A percentile compares a stretch with the other conserved stretches of the same genome.
phyloP scores from a whole-genome alignment of 2,888 invertebrate species.

The Mantis religiosa region DNA sequence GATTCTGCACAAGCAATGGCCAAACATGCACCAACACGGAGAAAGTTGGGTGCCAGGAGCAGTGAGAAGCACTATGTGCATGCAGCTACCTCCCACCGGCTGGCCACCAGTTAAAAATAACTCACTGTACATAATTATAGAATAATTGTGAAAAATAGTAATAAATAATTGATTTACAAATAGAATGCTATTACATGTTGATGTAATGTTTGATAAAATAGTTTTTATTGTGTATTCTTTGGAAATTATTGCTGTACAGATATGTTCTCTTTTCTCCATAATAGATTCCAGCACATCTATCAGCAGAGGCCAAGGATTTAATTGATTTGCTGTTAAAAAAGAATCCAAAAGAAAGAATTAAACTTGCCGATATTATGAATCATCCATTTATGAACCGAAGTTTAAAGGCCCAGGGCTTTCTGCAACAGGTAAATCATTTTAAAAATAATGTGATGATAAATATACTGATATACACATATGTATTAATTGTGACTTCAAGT shows the following conservation, averaged over 20 bases:
- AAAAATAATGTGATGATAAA: background rate
- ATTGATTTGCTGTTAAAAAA: conserved; percentile 78
- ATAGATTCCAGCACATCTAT: conserved; percentile 70
- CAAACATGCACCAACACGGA: too few species aligned
- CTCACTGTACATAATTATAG: too few species aligned
- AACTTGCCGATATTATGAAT: conserved; percentile 65
- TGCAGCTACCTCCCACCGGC: too few species aligned
- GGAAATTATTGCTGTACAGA: background rate
- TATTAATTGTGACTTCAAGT: too few species aligned
- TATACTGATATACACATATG: background rate
- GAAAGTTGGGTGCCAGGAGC: too few species aligned
- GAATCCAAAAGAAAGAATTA: conserved; percentile 81
- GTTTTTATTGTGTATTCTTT: background rate
- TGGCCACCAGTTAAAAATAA: too few species aligned
- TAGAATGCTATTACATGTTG: too few species aligned
- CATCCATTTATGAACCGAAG: conserved; percentile 63
- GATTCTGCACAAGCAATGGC: too few species aligned
- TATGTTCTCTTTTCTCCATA: conserved; percentile 24
- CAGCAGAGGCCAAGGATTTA: conserved; percentile 78
- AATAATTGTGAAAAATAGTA: too few species aligned
- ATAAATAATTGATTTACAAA: too few species aligned
- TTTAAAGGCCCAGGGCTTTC: conserved; percentile 6
- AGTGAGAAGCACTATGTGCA: too few species aligned
- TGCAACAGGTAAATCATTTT: conserved; percentile 26
- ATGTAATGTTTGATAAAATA: too few species aligned